A percentile compares a stretch with the other conserved stretches of the same genome.
Conservation (phyloP, 1,140 invertebrate genomes). For the Meloidogyne chitwoodi region DNA sequence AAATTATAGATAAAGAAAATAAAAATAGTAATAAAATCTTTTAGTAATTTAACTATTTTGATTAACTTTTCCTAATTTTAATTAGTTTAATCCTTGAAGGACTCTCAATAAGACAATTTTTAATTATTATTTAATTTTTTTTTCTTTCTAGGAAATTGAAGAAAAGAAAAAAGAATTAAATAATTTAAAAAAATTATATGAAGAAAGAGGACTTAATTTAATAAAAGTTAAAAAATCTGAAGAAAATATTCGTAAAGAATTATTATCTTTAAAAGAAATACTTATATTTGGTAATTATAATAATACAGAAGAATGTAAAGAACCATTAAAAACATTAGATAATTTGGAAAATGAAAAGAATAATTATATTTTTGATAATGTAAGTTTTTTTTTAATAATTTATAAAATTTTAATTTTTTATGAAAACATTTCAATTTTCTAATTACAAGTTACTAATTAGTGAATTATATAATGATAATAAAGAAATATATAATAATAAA, state of each 20-base stretch:
- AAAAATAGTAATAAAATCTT: too few species aligned
- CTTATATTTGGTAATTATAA: slow-evolving; percentile 16
- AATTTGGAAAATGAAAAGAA: slow-evolving; percentile 4
- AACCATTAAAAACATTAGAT: slow-evolving; percentile 18
- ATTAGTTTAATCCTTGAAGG: too few species aligned
- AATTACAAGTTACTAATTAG: neutral
- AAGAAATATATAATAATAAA: neutral
- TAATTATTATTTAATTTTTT: neutral
- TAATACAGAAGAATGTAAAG: slow-evolving; percentile 19
- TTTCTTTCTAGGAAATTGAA: slow-evolving; percentile 20
- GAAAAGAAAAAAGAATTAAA: slow-evolving; percentile 16
- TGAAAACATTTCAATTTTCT: too few species aligned
- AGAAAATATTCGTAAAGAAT: slow-evolving; percentile 2
- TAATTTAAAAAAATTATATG: slow-evolving; percentile 5
- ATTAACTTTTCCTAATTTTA: too few species aligned
- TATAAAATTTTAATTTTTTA: too few species aligned
- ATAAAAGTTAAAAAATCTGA: neutral
- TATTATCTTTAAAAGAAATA: slow-evolving; percentile 33
- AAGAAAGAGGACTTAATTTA: neutral
- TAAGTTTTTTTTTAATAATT: neutral
- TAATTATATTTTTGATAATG: slow-evolving; percentile 9
- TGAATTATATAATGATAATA: neutral
- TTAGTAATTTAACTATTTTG: too few species aligned
- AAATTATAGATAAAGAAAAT: too few species aligned
- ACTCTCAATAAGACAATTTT: too few species aligned